Conservation (phyloP, 1,140 invertebrate species). For the Zeugodacus cucurbitae region DNA sequence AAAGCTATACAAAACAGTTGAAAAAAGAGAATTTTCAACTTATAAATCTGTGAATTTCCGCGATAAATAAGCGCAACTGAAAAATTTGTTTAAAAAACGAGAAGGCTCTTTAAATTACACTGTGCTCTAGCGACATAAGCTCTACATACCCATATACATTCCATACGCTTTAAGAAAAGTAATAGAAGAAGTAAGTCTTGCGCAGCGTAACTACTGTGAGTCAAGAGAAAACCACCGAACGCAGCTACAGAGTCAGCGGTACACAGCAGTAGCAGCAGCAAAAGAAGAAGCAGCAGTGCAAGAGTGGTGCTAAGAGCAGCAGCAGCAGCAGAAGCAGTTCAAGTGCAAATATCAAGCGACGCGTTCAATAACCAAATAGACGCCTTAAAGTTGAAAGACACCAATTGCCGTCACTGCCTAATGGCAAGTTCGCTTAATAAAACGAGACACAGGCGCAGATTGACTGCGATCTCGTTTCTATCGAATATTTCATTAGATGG, state of each 20-base stretch:
- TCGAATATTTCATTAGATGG: constrained; percentile 95
- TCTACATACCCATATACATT: not conserved
- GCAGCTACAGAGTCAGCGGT: not conserved
- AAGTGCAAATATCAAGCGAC: not conserved
- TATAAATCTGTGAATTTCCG: too few relatives aligned
- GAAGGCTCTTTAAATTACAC: not conserved
- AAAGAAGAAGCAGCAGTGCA: not conserved
- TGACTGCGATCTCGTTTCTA: constrained; percentile 90
- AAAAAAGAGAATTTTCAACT: too few relatives aligned
- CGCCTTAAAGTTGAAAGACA: not conserved
- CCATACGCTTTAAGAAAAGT: not conserved
- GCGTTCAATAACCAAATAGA: not conserved
- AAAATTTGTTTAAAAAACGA: not conserved
- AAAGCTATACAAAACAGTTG: not conserved
- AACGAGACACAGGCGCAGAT: constrained; percentile 73
- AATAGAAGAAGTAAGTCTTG: not conserved
- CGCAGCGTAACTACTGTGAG: not conserved
- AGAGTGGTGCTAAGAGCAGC: too few relatives aligned
- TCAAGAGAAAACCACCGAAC: not conserved
- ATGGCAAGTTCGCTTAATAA: constrained; percentile 67
- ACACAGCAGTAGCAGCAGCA: not conserved
- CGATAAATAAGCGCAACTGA: too few relatives aligned
- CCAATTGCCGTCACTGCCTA: constrained; percentile 54
- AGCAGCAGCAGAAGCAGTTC: not conserved
- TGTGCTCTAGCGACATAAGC: not conserved